Evolutionary conservation across 2,888 invertebrate species (phyloP).

Genomic region (Nemoura dubitans): DNA sequence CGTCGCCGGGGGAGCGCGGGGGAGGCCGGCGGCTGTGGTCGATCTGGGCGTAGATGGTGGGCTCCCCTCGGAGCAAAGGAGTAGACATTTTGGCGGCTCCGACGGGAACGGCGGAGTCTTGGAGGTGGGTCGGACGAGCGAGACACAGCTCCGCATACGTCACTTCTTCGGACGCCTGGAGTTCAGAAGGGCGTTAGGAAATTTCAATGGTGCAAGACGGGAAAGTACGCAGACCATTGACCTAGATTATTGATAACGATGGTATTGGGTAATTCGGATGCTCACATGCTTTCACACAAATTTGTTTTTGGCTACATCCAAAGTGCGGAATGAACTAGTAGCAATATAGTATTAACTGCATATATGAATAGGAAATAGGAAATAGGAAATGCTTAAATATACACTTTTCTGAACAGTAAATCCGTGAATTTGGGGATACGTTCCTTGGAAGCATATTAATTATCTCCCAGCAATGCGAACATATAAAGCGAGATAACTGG

Average conservation of each 20-base stretch:
- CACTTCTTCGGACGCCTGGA: conserved; percentile 63
- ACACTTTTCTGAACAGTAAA: too few species aligned
- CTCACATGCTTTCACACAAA: too few species aligned
- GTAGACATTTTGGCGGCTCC: conserved; percentile 52
- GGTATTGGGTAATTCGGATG: too few species aligned
- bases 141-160: conserved; percentile 71
- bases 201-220: too few species aligned
- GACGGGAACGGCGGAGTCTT: conserved; percentile 58
- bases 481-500: background rate
- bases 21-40: conserved; percentile 70
- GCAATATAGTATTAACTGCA: too few species aligned
- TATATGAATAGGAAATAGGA: too few species aligned
- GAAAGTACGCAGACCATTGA: too few species aligned
- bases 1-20: conserved; percentile 54
- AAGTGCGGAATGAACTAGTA: too few species aligned
- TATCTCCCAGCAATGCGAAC: background rate
- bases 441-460: background rate
- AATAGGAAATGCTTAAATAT: too few species aligned
- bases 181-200: background rate
- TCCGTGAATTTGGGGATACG: background rate
- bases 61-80: conserved; percentile 59
- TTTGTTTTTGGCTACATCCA: too few species aligned
- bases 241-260: too few species aligned
- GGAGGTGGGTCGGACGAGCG: conserved; percentile 65
- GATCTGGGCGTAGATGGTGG: conserved; percentile 79